These are phyloP conservation scores for Oryzias sinensis DNA, from an alignment of 2,797 vertebrate species.

Conservation along the genomic window DNA sequence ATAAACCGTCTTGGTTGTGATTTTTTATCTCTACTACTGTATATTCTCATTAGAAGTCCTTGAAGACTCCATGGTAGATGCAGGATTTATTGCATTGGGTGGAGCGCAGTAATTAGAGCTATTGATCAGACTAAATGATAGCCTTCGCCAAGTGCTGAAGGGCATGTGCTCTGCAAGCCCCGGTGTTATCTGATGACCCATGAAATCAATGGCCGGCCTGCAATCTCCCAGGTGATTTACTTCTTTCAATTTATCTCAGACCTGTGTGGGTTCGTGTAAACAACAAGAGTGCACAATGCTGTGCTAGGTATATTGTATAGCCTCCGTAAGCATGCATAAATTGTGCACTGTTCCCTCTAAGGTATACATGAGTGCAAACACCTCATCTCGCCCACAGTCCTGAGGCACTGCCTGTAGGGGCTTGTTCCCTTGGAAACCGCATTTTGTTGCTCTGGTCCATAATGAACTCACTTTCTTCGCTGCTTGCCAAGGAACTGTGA, in stretches of 20 bases:
- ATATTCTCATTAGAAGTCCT: constrained; percentile 33
- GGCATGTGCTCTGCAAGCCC: constrained; percentile 70
- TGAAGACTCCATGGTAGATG: constrained; percentile 40
- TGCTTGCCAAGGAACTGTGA: constrained; percentile 62
- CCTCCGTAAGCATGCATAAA: constrained; percentile 40
- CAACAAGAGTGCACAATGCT: constrained; percentile 22
- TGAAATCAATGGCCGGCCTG: constrained; percentile 69
- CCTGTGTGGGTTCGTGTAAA: constrained; percentile 38
- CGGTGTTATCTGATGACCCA: constrained; percentile 72
- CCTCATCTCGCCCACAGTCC: constrained; percentile 51
- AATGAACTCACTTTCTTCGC: constrained; percentile 62
- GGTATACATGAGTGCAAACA: constrained; percentile 53
- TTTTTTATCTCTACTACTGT: constrained; percentile 21
- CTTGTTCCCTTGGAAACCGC: constrained; percentile 78
- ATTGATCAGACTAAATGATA: constrained; percentile 75
- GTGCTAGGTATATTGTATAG: constrained; percentile 8
- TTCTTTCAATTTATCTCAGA: constrained; percentile 57
- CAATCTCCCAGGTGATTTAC: constrained; percentile 70
- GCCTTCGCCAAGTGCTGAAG: constrained; percentile 63
- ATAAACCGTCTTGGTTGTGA: constrained; percentile 6
- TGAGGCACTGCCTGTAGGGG: constrained; percentile 48
- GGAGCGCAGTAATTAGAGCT: constrained; percentile 68
- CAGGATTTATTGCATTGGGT: constrained; percentile 55
- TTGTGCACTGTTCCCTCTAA: constrained; percentile 47
- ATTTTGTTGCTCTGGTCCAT: constrained; percentile 59